Percentiles rank a stretch among this genome's conserved stretches.
phyloP scores from a whole-genome alignment of 2,797 vertebrate species.

The Triplophysa yarkandensis region DNA sequence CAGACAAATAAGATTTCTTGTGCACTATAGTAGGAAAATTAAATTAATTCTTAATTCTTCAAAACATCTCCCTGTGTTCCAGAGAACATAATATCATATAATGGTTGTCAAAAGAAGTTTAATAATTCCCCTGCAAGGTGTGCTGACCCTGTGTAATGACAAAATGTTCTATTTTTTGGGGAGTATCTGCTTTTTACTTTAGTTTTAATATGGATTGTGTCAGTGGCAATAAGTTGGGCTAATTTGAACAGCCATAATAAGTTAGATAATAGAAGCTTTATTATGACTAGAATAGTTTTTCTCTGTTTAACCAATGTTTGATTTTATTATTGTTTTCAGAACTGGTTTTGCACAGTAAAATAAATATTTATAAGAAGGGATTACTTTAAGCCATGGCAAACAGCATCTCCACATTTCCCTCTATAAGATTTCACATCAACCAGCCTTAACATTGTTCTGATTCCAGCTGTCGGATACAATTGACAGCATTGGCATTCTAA shows the following conservation, averaged over 20 bases:
- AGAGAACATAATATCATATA: too few species aligned
- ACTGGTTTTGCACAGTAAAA: constrained; percentile 35
- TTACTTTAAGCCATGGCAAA: constrained; percentile 41
- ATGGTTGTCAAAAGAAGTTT: too few species aligned
- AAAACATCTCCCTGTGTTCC: too few species aligned
- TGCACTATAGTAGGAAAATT: too few species aligned
- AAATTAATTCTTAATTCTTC: too few species aligned
- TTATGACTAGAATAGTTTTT: constrained; percentile 35
- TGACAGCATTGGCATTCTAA: constrained; percentile 11
- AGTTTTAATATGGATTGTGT: background rate
- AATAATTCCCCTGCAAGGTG: too few species aligned
- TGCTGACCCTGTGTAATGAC: too few species aligned
- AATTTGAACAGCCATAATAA: background rate
- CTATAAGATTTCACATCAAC: background rate
- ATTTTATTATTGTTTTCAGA: constrained; percentile 55
- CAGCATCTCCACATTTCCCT: constrained; percentile 10
- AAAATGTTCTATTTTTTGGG: too few species aligned
- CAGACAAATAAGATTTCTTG: too few species aligned
- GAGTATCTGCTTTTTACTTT: too few species aligned
- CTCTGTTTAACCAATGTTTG: constrained; percentile 50
- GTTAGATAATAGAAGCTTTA: background rate
- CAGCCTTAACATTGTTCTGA: constrained; percentile 14
- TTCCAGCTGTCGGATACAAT: constrained; percentile 7
- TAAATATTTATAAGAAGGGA: constrained; percentile 36
- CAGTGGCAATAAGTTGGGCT: background rate